Conservation (phyloP, 2,888 invertebrate genomes). For the Muschampia plurimacula region DNA sequence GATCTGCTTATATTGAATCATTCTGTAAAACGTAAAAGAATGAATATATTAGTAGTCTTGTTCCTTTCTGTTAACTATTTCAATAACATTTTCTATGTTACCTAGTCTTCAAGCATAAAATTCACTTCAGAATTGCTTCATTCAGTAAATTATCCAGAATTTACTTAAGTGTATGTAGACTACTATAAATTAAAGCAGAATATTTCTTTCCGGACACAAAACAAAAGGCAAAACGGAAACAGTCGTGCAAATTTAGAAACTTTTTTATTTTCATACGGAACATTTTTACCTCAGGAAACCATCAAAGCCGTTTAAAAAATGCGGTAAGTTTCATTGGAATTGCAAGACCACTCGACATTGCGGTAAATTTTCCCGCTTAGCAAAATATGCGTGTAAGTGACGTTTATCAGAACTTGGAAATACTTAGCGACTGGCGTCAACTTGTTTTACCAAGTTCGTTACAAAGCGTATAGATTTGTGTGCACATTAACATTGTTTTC, state of each 20-base stretch:
- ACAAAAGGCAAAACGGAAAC: slow-evolving; percentile 21
- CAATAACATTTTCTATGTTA: background rate
- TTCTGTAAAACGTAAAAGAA: too few relatives aligned
- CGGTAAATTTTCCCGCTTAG: slow-evolving; percentile 24
- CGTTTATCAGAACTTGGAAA: slow-evolving; percentile 33
- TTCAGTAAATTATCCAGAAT: too few relatives aligned
- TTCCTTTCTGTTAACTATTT: too few relatives aligned
- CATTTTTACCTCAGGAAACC: slow-evolving; percentile 21
- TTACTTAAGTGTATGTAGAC: too few relatives aligned
- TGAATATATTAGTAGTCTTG: too few relatives aligned
- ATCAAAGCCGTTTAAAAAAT: slow-evolving; percentile 32
- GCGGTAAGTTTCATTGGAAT: slow-evolving; percentile 26
- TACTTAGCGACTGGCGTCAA: slow-evolving; percentile 27
- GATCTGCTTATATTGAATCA: too few relatives aligned
- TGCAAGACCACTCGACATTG: slow-evolving; percentile 27
- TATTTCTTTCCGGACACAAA: slow-evolving; percentile 11
- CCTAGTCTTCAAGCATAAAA: background rate
- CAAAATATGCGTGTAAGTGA: slow-evolving; percentile 32
- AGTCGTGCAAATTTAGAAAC: slow-evolving; percentile 20
- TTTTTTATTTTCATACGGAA: slow-evolving; percentile 30
- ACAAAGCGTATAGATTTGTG: slow-evolving; percentile 30
- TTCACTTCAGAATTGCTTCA: background rate
- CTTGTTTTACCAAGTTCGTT: slow-evolving; percentile 28
- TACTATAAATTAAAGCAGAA: slow-evolving; percentile 13
- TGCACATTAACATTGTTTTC: slow-evolving; percentile 34